Evolutionary conservation across 2,797 vertebrate species (phyloP).

Genomic region (Premnoplex brunnescens): DNA sequence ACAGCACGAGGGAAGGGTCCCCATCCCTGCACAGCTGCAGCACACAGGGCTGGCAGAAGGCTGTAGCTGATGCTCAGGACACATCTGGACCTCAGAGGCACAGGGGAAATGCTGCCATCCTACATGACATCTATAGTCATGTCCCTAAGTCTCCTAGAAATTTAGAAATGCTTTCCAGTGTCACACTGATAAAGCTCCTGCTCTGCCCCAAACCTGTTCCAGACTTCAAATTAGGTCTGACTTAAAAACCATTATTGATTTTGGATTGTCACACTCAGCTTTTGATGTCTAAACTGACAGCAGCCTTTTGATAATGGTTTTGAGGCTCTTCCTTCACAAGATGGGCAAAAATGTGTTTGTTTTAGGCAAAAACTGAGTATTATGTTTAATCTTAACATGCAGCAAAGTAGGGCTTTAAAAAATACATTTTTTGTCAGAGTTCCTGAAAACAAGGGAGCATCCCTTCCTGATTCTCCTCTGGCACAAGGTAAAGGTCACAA

Average conservation of each 20-base stretch:
- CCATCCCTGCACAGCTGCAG: background rate
- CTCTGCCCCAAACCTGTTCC: background rate
- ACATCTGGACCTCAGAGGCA: background rate
- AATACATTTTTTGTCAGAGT: background rate
- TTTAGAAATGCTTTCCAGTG: background rate
- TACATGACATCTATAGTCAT: background rate
- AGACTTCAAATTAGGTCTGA: background rate
- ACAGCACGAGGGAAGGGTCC: rapidly evolving
- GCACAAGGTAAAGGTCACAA: background rate
- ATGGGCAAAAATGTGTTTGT: background rate
- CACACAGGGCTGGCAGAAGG: background rate
- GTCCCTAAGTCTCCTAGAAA: background rate
- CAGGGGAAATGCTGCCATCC: background rate
- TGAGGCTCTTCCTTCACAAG: background rate
- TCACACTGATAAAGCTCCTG: background rate
- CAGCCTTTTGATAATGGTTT: background rate
- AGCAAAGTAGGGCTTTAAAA: background rate
- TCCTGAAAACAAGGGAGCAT: background rate
- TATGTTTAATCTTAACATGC: background rate
- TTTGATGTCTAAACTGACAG: background rate
- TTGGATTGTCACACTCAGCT: background rate
- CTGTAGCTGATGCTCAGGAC: background rate
- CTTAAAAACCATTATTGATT: background rate
- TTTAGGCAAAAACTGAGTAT: background rate
- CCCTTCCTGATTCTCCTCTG: background rate